Percentiles rank a stretch among this genome's conserved stretches.
phyloP scores from a whole-genome alignment of 64 coral and sea anemone species.

The Montipora capricornis region DNA sequence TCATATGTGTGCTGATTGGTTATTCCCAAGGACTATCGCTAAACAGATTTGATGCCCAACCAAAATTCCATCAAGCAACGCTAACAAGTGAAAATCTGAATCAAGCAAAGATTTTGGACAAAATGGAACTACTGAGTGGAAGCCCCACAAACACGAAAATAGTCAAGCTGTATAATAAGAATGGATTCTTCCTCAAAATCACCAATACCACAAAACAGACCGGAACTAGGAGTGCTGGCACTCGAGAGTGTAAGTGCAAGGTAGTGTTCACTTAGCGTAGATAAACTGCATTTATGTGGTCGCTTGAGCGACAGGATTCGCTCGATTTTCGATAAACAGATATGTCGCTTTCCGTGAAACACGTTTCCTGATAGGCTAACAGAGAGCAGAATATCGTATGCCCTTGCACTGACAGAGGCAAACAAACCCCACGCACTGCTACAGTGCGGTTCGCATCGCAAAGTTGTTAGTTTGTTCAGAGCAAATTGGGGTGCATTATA shows the following conservation, averaged over 20 bases:
- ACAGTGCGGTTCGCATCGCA: not conserved
- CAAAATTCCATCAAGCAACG: not conserved
- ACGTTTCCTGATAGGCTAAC: not conserved
- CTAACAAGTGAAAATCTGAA: not conserved
- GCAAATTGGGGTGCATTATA: conserved; percentile 7
- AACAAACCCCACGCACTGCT: conserved; percentile 45
- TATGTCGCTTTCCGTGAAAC: not conserved
- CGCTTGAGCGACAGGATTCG: not conserved
- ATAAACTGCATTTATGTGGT: not conserved
- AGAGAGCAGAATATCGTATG: not conserved
- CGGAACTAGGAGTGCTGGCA: not conserved
- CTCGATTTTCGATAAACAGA: conserved; percentile 2
- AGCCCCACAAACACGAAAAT: conserved; percentile 5
- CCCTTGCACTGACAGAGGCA: not conserved
- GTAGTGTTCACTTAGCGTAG: not conserved
- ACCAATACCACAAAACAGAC: not conserved
- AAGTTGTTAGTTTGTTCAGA: conserved; percentile 39
- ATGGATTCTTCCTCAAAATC: conserved; percentile 32
- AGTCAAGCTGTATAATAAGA: conserved; percentile 29
- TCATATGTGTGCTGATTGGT: conserved; percentile 11
- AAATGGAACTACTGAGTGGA: not conserved
- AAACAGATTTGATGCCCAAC: not conserved
- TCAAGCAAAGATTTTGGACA: not conserved
- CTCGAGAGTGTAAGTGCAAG: conserved; percentile 1
- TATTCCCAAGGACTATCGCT: not conserved